Percentiles rank a stretch among this genome's conserved stretches.
phyloP scores from a whole-genome alignment of 2,888 invertebrate species.

The Chaitophorus viminalis region DNA sequence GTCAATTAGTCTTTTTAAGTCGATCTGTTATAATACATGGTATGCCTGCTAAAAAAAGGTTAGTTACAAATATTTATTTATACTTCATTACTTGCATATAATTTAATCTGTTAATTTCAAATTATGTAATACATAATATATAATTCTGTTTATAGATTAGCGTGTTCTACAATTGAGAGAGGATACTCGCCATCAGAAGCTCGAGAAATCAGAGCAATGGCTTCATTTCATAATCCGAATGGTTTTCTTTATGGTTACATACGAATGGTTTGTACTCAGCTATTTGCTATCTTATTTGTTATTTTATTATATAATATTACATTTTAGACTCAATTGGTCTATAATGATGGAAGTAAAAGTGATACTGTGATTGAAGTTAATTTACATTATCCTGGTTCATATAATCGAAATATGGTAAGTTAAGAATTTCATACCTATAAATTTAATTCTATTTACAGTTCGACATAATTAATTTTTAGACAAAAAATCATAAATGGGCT shows the following conservation, averaged over 20 bases:
- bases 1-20: conserved; percentile 83
- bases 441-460: not conserved
- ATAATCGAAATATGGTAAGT: conserved; percentile 82
- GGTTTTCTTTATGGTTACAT: conserved; percentile 88
- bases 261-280: conserved; percentile 74
- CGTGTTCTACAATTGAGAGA: conserved; percentile 85
- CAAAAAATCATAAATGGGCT: conserved; percentile 87
- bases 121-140: not conserved
- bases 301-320: conserved; percentile 30
- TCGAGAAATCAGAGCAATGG: conserved; percentile 84
- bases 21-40: conserved; percentile 84
- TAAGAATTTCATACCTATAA: not conserved
- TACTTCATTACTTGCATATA: not conserved
- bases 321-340: conserved; percentile 83
- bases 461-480: conserved; percentile 70
- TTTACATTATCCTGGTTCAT: conserved; percentile 84
- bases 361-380: conserved; percentile 92
- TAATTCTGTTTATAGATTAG: conserved; percentile 72
- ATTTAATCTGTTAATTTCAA: not conserved
- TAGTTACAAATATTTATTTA: not conserved
- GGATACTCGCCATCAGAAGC: conserved; percentile 90
- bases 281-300: conserved; percentile 33
- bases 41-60: conserved; percentile 58
- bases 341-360: conserved; percentile 85
- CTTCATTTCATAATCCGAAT: conserved; percentile 89